A percentile compares a stretch with the other conserved stretches of the same genome.
Evolutionary conservation across 2,888 invertebrate genomes (phyloP).

Genomic region (Drosophila aldrichi): DNA sequence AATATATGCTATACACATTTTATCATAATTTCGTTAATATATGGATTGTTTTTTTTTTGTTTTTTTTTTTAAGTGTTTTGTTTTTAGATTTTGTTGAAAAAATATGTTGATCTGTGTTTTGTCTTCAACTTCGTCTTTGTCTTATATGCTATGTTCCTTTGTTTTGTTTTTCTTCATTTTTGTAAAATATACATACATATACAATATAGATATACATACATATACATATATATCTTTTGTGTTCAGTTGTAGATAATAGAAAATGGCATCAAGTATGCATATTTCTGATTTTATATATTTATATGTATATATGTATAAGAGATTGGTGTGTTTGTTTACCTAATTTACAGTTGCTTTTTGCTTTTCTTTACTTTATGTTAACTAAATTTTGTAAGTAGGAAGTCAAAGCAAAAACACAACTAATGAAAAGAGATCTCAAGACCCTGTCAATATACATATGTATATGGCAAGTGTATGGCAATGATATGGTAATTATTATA

Average conservation of each 20-base stretch:
- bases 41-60: constrained; percentile 19
- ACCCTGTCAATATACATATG: constrained; percentile 40
- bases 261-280: constrained; percentile 50
- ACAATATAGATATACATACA: constrained; percentile 58
- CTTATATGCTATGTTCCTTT: constrained; percentile 62
- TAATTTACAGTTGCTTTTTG: constrained; percentile 49
- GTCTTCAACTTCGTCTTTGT: neutral
- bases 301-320: constrained; percentile 35
- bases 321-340: constrained; percentile 50
- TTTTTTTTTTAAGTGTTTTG: constrained; percentile 3
- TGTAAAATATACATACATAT: constrained; percentile 78
- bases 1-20: constrained; percentile 67
- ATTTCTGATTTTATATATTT: constrained; percentile 22
- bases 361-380: constrained; percentile 26
- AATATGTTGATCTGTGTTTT: constrained; percentile 66
- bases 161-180: constrained; percentile 37
- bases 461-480: constrained; percentile 61
- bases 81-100: constrained; percentile 66
- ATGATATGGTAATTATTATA: constrained; percentile 73
- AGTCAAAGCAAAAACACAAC: constrained; percentile 37
- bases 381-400: constrained; percentile 48
- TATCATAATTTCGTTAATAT: constrained; percentile 38
- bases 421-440: constrained; percentile 58
- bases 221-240: constrained; percentile 57
- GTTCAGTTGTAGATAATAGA: constrained; percentile 70